Evolutionary conservation across 2,797 vertebrate genomes (phyloP), one percentile per base, ranked within the genome.

Genomic region (Paedocypris micromegethes): DNA sequence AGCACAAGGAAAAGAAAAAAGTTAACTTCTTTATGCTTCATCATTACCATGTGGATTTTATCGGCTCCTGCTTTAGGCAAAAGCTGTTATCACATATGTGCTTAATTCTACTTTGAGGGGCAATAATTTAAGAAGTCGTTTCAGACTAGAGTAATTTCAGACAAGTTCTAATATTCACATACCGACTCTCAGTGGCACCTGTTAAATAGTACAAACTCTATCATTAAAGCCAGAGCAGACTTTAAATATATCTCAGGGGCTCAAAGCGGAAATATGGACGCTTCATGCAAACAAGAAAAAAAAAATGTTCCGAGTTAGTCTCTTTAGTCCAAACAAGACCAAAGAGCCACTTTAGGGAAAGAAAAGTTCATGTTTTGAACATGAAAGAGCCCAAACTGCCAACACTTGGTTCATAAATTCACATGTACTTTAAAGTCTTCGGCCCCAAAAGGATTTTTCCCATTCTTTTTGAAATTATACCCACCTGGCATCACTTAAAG

Each of bases 401-500:
- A 59, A 63, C 64, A 45, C 59, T 81, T 82, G 79, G 81, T 77
- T 78, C 64, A 72, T 78, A 72, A 41, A 41, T 68, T 58, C 77
- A 76, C 76, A 68, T 82, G 70, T 79, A 85, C 84, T 86, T 86
- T 84, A 82, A 82, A 87, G 85, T 81, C 69, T 77, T 83, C 79
- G 72, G 78, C 70, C 83, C 83, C 79, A 77, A 87, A 84, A 85
- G 84, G 84, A 79, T 88, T 88, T 73, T 73, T 63, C 72, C 39
- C 83, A 82, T 83, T 86, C 79, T 81, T 86, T 85, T 85, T 84
- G 84, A 89, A 90, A 89, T 86, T 81, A 88, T 88, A 84, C 86
- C 88, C 88, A 90, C 88, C 88, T 89, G 88, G 86, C 85, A 85
- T 86, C 88, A 88, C 87, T 90, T 90, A 87, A 85, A 88, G 86